A percentile compares a stretch with the other conserved stretches of the same genome.
Conservation (phyloP, 2,797 vertebrate species). For the Petrocephalus sullivani region DNA sequence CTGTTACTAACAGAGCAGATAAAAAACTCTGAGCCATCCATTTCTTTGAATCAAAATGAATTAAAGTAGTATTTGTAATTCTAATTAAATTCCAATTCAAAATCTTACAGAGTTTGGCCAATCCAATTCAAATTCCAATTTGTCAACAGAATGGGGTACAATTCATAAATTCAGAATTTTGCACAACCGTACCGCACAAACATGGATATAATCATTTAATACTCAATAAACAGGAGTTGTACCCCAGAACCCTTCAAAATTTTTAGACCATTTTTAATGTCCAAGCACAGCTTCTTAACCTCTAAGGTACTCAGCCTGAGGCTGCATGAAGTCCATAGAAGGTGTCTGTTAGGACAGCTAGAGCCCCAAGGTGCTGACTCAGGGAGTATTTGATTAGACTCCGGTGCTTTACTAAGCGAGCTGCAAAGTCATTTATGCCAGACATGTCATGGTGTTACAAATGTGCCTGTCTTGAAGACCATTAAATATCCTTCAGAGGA, state of each 20-base stretch:
- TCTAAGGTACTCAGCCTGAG: not conserved
- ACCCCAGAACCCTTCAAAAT: not conserved
- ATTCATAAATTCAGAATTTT: too few species aligned
- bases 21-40: too few species aligned
- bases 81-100: too few species aligned
- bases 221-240: not conserved
- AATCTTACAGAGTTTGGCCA: too few species aligned
- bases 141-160: too few species aligned
- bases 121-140: too few species aligned
- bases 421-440: not conserved
- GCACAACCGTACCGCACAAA: not conserved
- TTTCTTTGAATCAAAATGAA: too few species aligned
- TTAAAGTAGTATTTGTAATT: too few species aligned
- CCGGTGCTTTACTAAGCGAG: not conserved
- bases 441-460: conserved; percentile 21
- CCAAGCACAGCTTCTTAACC: not conserved
- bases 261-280: not conserved
- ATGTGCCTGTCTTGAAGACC: conserved; percentile 14
- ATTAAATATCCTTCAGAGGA: conserved; percentile 14
- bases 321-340: not conserved
- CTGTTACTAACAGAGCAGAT: too few species aligned
- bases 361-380: conserved; percentile 7
- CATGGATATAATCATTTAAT: not conserved
- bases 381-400: conserved; percentile 17
- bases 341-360: not conserved